Percentiles rank a stretch among this genome's conserved stretches.
Evolutionary conservation across 2,113 vertebrate genomes (phyloP).

Genomic region (Strix aluco): DNA sequence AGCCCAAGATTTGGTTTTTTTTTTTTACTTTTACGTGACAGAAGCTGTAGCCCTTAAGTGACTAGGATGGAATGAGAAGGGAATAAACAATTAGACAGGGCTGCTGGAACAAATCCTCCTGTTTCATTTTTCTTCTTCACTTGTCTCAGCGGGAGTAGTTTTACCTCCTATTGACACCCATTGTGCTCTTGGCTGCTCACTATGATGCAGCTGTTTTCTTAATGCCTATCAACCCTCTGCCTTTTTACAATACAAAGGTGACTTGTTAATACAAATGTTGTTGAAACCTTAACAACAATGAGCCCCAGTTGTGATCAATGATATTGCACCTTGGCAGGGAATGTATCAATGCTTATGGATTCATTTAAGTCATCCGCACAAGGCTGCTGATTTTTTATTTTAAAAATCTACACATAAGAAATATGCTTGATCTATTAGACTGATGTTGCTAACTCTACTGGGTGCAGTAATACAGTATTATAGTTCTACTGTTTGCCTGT

Average conservation of each 20-base stretch:
- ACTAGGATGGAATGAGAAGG: slow-evolving; percentile 48
- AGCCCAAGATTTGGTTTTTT: neutral
- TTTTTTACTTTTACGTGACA: slow-evolving; percentile 53
- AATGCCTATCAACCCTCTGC: slow-evolving; percentile 59
- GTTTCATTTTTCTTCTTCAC: slow-evolving; percentile 83
- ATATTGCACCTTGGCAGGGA: slow-evolving; percentile 47
- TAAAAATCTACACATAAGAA: neutral
- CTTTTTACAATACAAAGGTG: slow-evolving; percentile 64
- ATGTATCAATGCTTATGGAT: slow-evolving; percentile 53
- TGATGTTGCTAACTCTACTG: neutral
- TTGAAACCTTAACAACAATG: slow-evolving; percentile 60
- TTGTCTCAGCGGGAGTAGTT: slow-evolving; percentile 81
- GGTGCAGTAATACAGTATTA: neutral
- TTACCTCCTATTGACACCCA: slow-evolving; percentile 74
- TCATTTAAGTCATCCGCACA: slow-evolving; percentile 41
- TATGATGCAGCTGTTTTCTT: slow-evolving; percentile 63
- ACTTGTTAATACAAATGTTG: slow-evolving; percentile 70
- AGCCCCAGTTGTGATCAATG: slow-evolving; percentile 55
- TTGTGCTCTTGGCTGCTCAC: slow-evolving; percentile 64
- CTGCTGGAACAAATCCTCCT: slow-evolving; percentile 79
- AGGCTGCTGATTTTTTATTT: slow-evolving; percentile 11
- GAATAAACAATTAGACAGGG: slow-evolving; percentile 66
- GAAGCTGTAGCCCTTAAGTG: slow-evolving; percentile 47
- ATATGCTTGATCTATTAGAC: neutral
- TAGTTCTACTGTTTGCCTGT: neutral